These are phyloP conservation scores for Polydrusus cervinus DNA, from an alignment of 2,888 invertebrate species.

Conservation along the genomic window DNA sequence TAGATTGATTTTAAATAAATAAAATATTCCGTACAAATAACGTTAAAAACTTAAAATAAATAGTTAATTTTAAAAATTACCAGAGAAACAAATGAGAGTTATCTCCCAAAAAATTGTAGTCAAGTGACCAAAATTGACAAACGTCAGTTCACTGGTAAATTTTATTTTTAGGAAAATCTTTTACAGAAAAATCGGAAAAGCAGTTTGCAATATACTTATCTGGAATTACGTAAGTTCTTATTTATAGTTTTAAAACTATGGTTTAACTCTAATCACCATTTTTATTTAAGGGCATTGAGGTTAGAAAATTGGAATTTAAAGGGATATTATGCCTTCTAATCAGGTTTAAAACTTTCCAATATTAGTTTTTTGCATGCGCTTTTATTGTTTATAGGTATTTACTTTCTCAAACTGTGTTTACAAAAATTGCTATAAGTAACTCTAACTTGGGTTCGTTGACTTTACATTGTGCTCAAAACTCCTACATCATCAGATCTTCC, in stretches of 20 bases:
- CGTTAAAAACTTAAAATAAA: no score
- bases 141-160: conserved; percentile 33
- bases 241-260: conserved; percentile 29
- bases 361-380: conserved; percentile 21
- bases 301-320: conserved; percentile 28
- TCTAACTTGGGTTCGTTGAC: no score
- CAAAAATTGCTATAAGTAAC: no score
- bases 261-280: conserved; percentile 5
- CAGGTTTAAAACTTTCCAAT: conserved; percentile 24
- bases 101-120: conserved; percentile 21
- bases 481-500: no score
- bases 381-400: conserved; percentile 1
- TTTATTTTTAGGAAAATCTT: conserved; percentile 51
- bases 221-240: conserved; percentile 48
- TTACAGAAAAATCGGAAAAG: conserved; percentile 20
- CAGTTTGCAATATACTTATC: conserved; percentile 20
- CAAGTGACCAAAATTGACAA: conserved; percentile 38
- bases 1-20: background rate
- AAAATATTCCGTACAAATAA: background rate
- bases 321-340: conserved; percentile 37
- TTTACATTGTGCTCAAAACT: no score
- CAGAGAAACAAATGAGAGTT: conserved; percentile 28
- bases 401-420: background rate
- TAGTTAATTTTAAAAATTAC: background rate
- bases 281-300: conserved; percentile 40